Conservation (phyloP, 2,888 invertebrate species). For the Scotopteryx bipunctaria region DNA sequence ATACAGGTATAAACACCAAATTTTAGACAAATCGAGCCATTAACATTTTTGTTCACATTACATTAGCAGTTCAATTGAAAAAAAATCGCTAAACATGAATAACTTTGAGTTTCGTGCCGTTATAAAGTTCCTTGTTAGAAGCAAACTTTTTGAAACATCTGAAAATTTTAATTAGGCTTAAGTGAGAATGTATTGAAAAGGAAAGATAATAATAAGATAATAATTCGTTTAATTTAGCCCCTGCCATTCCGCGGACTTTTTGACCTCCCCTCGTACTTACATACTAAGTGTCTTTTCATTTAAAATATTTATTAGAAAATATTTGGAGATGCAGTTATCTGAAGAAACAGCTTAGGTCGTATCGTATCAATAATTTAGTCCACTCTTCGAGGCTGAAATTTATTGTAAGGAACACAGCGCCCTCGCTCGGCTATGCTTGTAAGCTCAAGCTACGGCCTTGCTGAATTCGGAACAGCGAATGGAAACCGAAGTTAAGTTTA, state of each 20-base stretch:
- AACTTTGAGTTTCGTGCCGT: constrained; percentile 6
- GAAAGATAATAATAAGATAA: too few relatives aligned
- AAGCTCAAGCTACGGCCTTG: not conserved
- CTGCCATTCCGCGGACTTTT: too few relatives aligned
- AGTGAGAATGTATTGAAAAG: too few relatives aligned
- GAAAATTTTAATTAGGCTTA: too few relatives aligned
- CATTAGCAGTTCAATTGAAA: not conserved
- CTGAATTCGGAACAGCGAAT: not conserved
- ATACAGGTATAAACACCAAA: not conserved
- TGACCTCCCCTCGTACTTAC: too few relatives aligned
- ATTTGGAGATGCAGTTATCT: too few relatives aligned
- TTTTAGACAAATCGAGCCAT: not conserved
- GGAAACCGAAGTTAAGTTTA: constrained; percentile 3
- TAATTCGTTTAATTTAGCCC: too few relatives aligned
- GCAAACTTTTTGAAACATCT: too few relatives aligned
- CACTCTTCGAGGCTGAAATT: not conserved
- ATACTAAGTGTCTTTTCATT: too few relatives aligned
- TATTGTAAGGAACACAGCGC: constrained; percentile 39
- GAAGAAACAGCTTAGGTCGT: not conserved
- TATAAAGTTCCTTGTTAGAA: constrained; percentile 6
- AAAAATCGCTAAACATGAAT: not conserved
- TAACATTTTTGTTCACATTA: too few relatives aligned
- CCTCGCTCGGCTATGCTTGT: constrained; percentile 37
- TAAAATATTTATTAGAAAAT: too few relatives aligned
- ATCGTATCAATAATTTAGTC: not conserved